A percentile compares a stretch with the other conserved stretches of the same genome.
These are phyloP conservation scores for Oscheius sp. DNA, from an alignment of 2,888 invertebrate species.

Conservation along the genomic window DNA sequence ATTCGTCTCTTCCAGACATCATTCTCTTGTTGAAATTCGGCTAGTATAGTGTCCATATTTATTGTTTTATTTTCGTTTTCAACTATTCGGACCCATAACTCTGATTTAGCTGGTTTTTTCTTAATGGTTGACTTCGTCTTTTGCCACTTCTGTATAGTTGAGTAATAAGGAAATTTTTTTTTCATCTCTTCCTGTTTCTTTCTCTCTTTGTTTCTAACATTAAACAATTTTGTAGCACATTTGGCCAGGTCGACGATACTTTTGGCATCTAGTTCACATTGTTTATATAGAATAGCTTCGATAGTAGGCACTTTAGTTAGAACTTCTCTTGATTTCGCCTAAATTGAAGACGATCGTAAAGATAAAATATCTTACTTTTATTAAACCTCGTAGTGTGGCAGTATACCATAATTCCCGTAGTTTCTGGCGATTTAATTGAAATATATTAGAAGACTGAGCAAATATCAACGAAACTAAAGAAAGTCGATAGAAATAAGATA, in stretches of 20 bases:
- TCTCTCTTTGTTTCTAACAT: conserved; percentile 30
- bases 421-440: conserved; percentile 11
- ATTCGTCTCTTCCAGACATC: background rate
- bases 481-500: background rate
- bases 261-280: conserved; percentile 54
- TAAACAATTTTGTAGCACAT: conserved; percentile 52
- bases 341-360: background rate
- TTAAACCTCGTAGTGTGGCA: conserved; percentile 52
- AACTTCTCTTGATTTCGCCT: conserved; percentile 9
- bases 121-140: background rate
- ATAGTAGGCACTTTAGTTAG: conserved; percentile 34
- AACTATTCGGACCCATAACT: background rate
- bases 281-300: conserved; percentile 55
- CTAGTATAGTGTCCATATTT: conserved; percentile 2
- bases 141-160: background rate
- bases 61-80: background rate
- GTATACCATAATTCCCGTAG: conserved; percentile 52
- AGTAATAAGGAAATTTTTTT: background rate
- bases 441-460: conserved; percentile 47
- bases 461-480: too few relatives aligned
- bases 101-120: background rate
- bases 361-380: conserved; percentile 45
- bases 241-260: conserved; percentile 52
- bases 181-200: background rate
- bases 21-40: conserved; percentile 5